Conservation (phyloP, 2,888 invertebrate genomes). For the Caenorhabditis plicata region DNA sequence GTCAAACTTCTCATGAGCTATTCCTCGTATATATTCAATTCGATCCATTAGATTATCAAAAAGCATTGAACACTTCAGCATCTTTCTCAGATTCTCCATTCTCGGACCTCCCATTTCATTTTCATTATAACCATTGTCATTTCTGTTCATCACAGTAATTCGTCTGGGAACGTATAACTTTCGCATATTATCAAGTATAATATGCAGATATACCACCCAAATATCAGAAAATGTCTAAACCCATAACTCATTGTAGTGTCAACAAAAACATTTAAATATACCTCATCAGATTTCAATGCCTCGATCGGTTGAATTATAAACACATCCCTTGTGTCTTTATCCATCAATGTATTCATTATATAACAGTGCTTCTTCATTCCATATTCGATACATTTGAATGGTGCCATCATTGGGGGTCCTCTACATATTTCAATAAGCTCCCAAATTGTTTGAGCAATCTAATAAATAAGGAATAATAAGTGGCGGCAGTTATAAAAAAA, state of each 20-base stretch:
- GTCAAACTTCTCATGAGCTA: slow-evolving; percentile 20
- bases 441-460: slow-evolving; percentile 17
- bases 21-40: slow-evolving; percentile 14
- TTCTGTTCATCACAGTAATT: no score
- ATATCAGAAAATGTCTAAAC: slow-evolving; percentile 25
- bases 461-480: neutral
- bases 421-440: slow-evolving; percentile 20
- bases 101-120: neutral
- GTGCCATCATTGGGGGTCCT: slow-evolving; percentile 16
- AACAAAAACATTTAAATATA: no score
- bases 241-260: no score
- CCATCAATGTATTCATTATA: slow-evolving; percentile 15
- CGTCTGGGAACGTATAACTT: slow-evolving; percentile 8
- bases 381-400: slow-evolving; percentile 22
- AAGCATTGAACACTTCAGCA: neutral
- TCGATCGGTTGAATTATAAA: slow-evolving; percentile 13
- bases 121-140: no score
- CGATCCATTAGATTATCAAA: slow-evolving; percentile 10
- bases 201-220: slow-evolving; percentile 13
- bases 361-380: slow-evolving; percentile 32
- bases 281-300: slow-evolving; percentile 8
- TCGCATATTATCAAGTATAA: slow-evolving; percentile 22
- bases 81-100: neutral
- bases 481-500: neutral
- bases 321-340: slow-evolving; percentile 13